Conservation (phyloP, 2,888 invertebrate species). For the Scaptomyza flava region DNA sequence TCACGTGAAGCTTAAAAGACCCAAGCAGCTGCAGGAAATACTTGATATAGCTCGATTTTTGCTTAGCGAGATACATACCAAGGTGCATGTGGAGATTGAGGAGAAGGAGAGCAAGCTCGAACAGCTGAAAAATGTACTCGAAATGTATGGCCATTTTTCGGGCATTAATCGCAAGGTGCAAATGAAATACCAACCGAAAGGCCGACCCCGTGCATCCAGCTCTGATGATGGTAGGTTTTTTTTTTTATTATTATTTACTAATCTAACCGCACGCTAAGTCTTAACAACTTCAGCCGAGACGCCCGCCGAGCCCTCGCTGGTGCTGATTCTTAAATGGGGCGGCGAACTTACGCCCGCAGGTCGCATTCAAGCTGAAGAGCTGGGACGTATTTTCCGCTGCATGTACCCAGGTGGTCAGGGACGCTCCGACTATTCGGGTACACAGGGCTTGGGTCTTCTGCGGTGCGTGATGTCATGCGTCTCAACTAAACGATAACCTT, state of each 20-base stretch:
- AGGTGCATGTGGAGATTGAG: conserved; percentile 95
- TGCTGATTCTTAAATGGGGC: conserved; percentile 99
- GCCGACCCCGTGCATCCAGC: conserved; percentile 95
- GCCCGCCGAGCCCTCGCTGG: conserved; percentile 95
- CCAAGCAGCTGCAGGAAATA: conserved; percentile 98
- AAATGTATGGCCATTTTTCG: conserved; percentile 99
- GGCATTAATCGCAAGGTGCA: conserved; percentile 99
- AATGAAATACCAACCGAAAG: conserved; percentile 99
- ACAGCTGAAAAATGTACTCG: conserved; percentile 98
- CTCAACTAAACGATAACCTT: neutral
- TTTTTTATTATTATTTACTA: conserved; percentile 11
- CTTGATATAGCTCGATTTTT: conserved; percentile 97
- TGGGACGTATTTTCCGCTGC: conserved; percentile 99
- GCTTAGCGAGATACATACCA: conserved; percentile 94
- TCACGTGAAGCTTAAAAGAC: conserved; percentile 98
- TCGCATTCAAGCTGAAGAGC: conserved; percentile 97
- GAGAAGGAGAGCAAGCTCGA: conserved; percentile 98
- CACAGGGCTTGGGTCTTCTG: conserved; percentile 97
- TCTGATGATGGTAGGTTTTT: conserved; percentile 93
- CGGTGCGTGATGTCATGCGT: conserved; percentile 82
- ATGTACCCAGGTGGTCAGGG: conserved; percentile 99
- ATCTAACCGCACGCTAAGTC: conserved; percentile 53
- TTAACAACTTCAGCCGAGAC: conserved; percentile 87
- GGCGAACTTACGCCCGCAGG: conserved; percentile 99
- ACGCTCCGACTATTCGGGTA: conserved; percentile 94